These are phyloP conservation scores for Echeneis naucrates DNA, from an alignment of 2,797 vertebrate genomes.

Conservation along the genomic window DNA sequence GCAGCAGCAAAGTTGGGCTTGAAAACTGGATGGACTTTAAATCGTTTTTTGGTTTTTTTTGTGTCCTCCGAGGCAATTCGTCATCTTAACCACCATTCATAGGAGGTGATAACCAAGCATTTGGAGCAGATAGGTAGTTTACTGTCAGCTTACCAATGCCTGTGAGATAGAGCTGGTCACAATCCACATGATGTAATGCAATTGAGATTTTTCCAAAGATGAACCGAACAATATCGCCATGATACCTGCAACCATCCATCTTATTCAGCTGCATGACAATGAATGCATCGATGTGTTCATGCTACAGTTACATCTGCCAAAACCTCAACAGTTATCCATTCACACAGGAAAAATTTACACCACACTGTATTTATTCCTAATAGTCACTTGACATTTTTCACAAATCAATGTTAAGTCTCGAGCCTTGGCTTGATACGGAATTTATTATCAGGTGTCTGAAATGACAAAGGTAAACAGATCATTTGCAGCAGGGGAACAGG, in stretches of 20 bases:
- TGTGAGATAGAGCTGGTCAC: slow-evolving; percentile 42
- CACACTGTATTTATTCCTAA: slow-evolving; percentile 66
- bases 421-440: slow-evolving; percentile 48
- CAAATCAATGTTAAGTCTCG: slow-evolving; percentile 58
- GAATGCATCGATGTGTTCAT: slow-evolving; percentile 62
- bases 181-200: slow-evolving; percentile 44
- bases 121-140: slow-evolving; percentile 27
- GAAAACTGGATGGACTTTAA: not conserved
- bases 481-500: slow-evolving; percentile 54
- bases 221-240: slow-evolving; percentile 39
- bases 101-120: slow-evolving; percentile 32
- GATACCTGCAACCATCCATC: slow-evolving; percentile 69
- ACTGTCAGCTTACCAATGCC: slow-evolving; percentile 10
- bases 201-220: slow-evolving; percentile 59
- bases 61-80: slow-evolving; percentile 27
- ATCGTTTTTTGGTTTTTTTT: slow-evolving; percentile 21
- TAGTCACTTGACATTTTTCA: slow-evolving; percentile 71
- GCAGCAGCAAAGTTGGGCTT: slow-evolving; percentile 9
- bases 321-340: slow-evolving; percentile 59
- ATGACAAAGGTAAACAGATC: slow-evolving; percentile 76
- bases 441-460: slow-evolving; percentile 72
- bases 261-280: slow-evolving; percentile 73
- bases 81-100: slow-evolving; percentile 34
- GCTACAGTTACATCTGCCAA: slow-evolving; percentile 67
- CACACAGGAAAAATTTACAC: slow-evolving; percentile 53